Conservation (phyloP, 2,113 vertebrate species). For the Sinocyclocheilus anophthalmus region DNA sequence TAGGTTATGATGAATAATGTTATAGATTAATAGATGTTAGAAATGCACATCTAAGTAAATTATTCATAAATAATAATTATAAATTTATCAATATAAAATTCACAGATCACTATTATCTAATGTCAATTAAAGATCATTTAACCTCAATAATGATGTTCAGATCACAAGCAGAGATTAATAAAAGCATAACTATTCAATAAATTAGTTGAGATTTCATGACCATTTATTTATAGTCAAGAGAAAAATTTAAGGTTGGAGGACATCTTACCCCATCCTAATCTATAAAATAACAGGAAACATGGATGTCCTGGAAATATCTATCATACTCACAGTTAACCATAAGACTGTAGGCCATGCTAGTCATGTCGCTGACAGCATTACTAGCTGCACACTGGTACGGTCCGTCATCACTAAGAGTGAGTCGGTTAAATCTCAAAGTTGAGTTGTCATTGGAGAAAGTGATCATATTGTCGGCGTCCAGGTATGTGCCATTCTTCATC, state of each 20-base stretch:
- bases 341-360: slow-evolving; percentile 52
- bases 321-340: slow-evolving; percentile 72
- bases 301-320: neutral
- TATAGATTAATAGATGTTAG: too few relatives aligned
- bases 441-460: slow-evolving; percentile 44
- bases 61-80: too few relatives aligned
- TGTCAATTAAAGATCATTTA: neutral
- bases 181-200: neutral
- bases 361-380: slow-evolving; percentile 46
- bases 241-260: neutral
- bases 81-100: neutral
- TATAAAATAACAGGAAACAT: neutral
- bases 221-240: neutral
- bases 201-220: neutral
- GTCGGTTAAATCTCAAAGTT: slow-evolving; percentile 27
- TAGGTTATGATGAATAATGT: too few relatives aligned
- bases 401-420: slow-evolving; percentile 43
- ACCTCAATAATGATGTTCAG: neutral
- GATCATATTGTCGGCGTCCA: slow-evolving; percentile 6
- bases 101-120: neutral
- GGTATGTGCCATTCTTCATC: slow-evolving; percentile 48
- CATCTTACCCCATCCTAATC: neutral
- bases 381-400: slow-evolving; percentile 55
- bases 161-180: neutral
- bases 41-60: neutral